Evolutionary conservation across 2,797 vertebrate species (phyloP).

Genomic region (Jordanella pulchra): DNA sequence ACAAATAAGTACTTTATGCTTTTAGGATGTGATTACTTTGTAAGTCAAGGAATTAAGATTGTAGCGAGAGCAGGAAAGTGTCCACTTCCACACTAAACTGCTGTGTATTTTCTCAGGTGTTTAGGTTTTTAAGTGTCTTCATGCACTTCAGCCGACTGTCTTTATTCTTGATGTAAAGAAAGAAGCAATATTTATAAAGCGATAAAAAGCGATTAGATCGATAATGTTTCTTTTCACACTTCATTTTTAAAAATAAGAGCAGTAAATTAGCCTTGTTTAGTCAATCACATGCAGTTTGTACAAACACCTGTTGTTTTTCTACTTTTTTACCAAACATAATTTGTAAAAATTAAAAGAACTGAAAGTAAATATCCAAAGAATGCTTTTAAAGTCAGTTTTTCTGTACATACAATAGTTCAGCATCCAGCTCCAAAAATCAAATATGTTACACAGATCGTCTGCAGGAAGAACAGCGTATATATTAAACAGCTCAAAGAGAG

Average conservation of each 20-base stretch:
- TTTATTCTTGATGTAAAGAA: background rate
- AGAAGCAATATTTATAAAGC: background rate
- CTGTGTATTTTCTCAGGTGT: too few species aligned
- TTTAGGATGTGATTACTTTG: too few species aligned
- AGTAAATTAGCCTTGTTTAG: background rate
- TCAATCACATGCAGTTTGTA: background rate
- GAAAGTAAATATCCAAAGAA: background rate
- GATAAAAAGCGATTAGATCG: background rate
- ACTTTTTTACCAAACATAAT: background rate
- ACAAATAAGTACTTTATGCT: too few species aligned
- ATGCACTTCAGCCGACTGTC: too few species aligned
- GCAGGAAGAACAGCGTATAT: slow-evolving; percentile 13
- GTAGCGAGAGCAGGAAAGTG: too few species aligned
- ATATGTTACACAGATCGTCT: background rate
- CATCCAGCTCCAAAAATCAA: slow-evolving; percentile 1
- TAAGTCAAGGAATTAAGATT: too few species aligned
- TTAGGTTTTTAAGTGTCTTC: too few species aligned
- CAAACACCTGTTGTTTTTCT: too few species aligned
- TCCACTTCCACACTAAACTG: too few species aligned
- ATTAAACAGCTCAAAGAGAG: slow-evolving; percentile 12
- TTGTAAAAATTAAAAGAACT: background rate
- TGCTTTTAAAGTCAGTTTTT: background rate
- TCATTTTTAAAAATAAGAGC: background rate
- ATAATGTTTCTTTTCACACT: background rate
- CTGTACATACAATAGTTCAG: background rate